Evolutionary conservation across 2,888 invertebrate species (phyloP).

Genomic region (Linnaemya vulpina): DNA sequence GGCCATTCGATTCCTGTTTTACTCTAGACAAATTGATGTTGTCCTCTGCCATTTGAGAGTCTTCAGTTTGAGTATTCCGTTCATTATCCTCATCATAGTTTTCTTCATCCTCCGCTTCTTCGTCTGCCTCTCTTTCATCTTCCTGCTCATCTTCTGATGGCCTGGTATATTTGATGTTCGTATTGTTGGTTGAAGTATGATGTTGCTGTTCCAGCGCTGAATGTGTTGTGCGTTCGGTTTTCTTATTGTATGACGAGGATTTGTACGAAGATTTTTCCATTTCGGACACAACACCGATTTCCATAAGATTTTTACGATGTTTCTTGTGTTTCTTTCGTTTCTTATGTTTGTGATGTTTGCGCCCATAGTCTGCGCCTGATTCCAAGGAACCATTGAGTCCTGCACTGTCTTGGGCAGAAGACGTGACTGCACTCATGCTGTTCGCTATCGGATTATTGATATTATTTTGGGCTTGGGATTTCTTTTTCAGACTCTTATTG

Average conservation of each 20-base stretch:
- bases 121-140: slow-evolving; percentile 7
- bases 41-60: slow-evolving; percentile 61
- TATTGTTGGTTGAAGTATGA: slow-evolving; percentile 1
- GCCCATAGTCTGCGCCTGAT: slow-evolving; percentile 73
- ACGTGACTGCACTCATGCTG: slow-evolving; percentile 31
- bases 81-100: slow-evolving; percentile 44
- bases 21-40: slow-evolving; percentile 53
- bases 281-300: slow-evolving; percentile 72
- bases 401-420: slow-evolving; percentile 1
- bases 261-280: slow-evolving; percentile 46
- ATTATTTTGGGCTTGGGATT: slow-evolving; percentile 73
- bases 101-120: slow-evolving; percentile 42
- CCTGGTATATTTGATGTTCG: not conserved
- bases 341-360: slow-evolving; percentile 90
- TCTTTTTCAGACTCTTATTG: slow-evolving; percentile 79
- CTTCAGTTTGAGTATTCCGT: slow-evolving; percentile 63
- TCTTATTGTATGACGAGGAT: slow-evolving; percentile 57
- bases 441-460: not conserved
- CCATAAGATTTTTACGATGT: slow-evolving; percentile 83
- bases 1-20: slow-evolving; percentile 62
- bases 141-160: not conserved
- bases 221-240: slow-evolving; percentile 58
- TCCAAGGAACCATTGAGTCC: slow-evolving; percentile 52
- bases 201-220: slow-evolving; percentile 24
- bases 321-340: slow-evolving; percentile 92